A percentile compares a stretch with the other conserved stretches of the same genome.
Evolutionary conservation across 2,797 vertebrate species (phyloP).

Genomic region (Mus spretus): DNA sequence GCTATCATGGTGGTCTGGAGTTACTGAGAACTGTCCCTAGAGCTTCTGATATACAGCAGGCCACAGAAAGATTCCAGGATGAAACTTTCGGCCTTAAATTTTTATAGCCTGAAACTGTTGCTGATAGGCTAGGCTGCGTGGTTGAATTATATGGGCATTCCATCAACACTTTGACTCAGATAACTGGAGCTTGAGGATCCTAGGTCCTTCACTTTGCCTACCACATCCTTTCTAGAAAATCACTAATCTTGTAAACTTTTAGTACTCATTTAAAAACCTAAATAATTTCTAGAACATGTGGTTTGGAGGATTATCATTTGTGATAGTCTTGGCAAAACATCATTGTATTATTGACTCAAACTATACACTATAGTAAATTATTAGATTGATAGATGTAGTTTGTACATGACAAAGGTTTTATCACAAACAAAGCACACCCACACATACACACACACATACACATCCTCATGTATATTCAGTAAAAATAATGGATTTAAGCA

Average conservation of each 20-base stretch:
- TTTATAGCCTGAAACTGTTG: constrained; percentile 16
- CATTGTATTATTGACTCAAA: neutral
- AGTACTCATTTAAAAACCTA: neutral
- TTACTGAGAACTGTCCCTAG: neutral
- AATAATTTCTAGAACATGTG: neutral
- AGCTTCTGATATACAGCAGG: neutral
- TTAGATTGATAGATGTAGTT: neutral
- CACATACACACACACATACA: neutral
- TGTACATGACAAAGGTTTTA: neutral
- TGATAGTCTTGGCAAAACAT: neutral
- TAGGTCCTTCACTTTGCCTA: neutral
- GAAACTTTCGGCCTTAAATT: constrained; percentile 29
- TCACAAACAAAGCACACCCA: neutral
- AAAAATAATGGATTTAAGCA: neutral
- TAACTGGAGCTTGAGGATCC: neutral
- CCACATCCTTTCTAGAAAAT: neutral
- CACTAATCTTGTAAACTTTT: neutral
- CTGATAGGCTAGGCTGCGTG: neutral
- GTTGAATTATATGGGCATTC: neutral
- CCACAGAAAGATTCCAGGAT: neutral
- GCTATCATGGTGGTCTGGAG: neutral
- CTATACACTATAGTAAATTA: neutral
- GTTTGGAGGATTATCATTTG: neutral
- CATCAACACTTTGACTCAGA: neutral
- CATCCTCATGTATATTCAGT: neutral